Evolutionary conservation across 2,113 vertebrate species (phyloP).

Genomic region (Menura novaehollandiae): DNA sequence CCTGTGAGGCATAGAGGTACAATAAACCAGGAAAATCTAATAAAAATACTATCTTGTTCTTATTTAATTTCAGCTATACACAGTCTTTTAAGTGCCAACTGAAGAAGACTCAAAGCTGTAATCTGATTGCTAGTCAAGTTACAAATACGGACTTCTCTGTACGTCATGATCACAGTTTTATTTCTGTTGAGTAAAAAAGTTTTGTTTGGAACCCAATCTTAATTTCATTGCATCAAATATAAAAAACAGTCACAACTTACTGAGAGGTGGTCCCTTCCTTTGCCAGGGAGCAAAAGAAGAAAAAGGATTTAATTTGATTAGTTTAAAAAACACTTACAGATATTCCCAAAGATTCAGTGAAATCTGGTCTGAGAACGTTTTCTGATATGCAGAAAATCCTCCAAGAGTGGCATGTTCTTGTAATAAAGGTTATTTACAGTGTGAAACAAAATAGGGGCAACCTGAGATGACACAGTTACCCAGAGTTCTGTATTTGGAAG

Average conservation of each 20-base stretch:
- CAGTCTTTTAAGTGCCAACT: background rate
- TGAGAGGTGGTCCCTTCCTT: constrained; percentile 9
- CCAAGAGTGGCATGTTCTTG: background rate
- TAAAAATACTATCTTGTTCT: background rate
- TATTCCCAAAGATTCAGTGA: background rate
- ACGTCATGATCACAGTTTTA: background rate
- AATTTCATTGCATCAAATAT: background rate
- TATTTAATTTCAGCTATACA: background rate
- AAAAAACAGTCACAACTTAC: background rate
- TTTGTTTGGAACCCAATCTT: constrained; percentile 27
- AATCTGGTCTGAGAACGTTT: background rate
- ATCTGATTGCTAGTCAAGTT: background rate
- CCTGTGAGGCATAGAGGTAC: background rate
- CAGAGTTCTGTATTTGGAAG: background rate
- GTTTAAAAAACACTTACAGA: background rate
- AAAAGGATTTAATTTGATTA: background rate
- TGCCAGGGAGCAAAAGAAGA: background rate
- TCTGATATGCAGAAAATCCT: background rate
- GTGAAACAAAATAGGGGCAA: background rate
- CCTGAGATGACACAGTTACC: background rate
- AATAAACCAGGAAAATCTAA: background rate
- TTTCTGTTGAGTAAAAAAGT: background rate
- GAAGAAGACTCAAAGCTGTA: background rate
- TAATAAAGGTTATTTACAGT: background rate
- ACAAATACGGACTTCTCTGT: background rate